Evolutionary conservation across 1,140 invertebrate genomes (phyloP).

Genomic region (Cepaea nemoralis): DNA sequence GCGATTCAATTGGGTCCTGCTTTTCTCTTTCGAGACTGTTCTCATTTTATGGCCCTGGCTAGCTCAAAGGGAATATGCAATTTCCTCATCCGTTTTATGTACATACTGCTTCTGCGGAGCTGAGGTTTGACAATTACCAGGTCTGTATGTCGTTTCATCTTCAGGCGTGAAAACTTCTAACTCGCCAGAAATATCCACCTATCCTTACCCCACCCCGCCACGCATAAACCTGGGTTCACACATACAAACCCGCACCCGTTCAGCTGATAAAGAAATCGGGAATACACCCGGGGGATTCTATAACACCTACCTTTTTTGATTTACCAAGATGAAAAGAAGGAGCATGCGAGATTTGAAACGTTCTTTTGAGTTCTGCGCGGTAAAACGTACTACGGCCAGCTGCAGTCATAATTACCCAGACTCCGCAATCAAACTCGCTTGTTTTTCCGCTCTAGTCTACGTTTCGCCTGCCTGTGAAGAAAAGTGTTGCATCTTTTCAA

Average conservation of each 20-base stretch:
- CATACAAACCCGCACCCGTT: neutral
- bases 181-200: neutral
- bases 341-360: neutral
- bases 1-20: constrained; percentile 8
- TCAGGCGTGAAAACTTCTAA: constrained; percentile 18
- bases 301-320: neutral
- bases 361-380: neutral
- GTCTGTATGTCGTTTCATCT: constrained; percentile 18
- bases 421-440: neutral
- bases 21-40: neutral
- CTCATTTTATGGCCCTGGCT: neutral
- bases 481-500: constrained; percentile 18
- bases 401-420: neutral
- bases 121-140: constrained; percentile 13
- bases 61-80: constrained; percentile 13
- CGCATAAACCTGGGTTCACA: neutral
- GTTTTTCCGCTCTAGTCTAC: neutral
- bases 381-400: neutral
- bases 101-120: neutral
- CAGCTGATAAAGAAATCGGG: neutral
- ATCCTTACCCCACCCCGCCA: neutral
- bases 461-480: neutral
- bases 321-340: constrained; percentile 8
- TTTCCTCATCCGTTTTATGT: constrained; percentile 10
- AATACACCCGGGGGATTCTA: neutral